Evolutionary conservation across 2,888 invertebrate species (phyloP), one percentile per base, ranked within the genome.

Genomic region (Nephrotoma flavescens): DNA sequence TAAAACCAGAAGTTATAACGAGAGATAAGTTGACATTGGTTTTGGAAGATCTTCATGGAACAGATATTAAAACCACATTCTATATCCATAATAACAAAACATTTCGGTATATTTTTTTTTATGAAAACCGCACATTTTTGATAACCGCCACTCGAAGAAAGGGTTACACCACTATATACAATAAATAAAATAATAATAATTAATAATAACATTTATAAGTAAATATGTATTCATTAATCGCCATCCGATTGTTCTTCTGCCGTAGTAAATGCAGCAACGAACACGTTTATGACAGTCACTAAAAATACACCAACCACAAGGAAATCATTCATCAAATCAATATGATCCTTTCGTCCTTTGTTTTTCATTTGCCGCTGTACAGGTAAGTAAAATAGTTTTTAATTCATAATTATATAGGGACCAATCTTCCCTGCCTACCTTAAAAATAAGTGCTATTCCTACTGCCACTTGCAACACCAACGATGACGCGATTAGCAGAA

Each of bases 201-300:
- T 31, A 31, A 31, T 31, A 31, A 31, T 31, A 31, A 31, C 31
- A n/a, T 12, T 47, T 47, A 11, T 12, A n/a, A n/a, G 11, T 12
- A 47, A 31, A n/a, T 12, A 52, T 31, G 4, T n/a, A 15, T 47
- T 12, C 19, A 31, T 4, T 71, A 19, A 9, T 31, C 31, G 31
- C 31, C 31, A 71, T 83, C 52, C 52, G 52, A 52, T 45, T 86
- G 47, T 9, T 86, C 71, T 57, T 90, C 90, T 41, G 91, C 91
- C 47, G 91, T 90, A 85, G 92, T 92, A 86, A 92, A 90, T 19
- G 91, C 90, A 6, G 95, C 94, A 86, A 95, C 93, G 88, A 95
- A 93, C 52, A 95, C 93, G 89, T 95, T 95, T 88, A 95, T 92
- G 84, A 95, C 93, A 1, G 95, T 94, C 86, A 95, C 93, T 83